Percentiles rank a stretch among this genome's conserved stretches.
Evolutionary conservation across 2,888 invertebrate genomes (phyloP).

Genomic region (Gasteruption jaculator): DNA sequence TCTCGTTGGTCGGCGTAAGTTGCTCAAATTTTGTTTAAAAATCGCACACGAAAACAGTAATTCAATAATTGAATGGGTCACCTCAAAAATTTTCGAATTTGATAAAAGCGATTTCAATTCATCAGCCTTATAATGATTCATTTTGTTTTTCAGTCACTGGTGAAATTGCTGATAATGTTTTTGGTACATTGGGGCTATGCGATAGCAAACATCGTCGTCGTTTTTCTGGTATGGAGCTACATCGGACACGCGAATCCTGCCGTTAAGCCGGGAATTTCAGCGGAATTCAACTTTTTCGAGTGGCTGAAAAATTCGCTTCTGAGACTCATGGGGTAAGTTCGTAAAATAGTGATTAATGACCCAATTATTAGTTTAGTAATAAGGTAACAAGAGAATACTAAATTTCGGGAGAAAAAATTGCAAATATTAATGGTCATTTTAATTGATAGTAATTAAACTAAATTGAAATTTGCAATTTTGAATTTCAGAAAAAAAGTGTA

Average conservation of each 20-base stretch:
- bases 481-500: constrained; percentile 66
- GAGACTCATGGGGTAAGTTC: constrained; percentile 70
- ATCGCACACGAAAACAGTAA: background rate
- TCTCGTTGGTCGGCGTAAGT: constrained; percentile 84
- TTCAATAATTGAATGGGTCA: background rate
- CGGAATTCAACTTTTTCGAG: constrained; percentile 75
- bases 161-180: constrained; percentile 87
- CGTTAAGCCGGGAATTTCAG: constrained; percentile 85
- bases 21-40: background rate
- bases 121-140: background rate
- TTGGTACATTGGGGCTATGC: constrained; percentile 93
- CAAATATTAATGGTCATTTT: background rate
- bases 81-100: background rate
- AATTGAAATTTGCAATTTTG: constrained; percentile 10
- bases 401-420: constrained; percentile 4
- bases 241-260: constrained; percentile 94
- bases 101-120: background rate
- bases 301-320: constrained; percentile 73
- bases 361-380: no score
- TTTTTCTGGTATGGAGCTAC: constrained; percentile 87
- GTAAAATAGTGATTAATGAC: no score
- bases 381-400: background rate
- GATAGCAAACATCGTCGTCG: constrained; percentile 72
- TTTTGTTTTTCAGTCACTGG: constrained; percentile 64
- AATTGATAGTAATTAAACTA: constrained; percentile 2